Evolutionary conservation across 2,888 invertebrate species (phyloP).

Genomic region (Coleophora deauratella): DNA sequence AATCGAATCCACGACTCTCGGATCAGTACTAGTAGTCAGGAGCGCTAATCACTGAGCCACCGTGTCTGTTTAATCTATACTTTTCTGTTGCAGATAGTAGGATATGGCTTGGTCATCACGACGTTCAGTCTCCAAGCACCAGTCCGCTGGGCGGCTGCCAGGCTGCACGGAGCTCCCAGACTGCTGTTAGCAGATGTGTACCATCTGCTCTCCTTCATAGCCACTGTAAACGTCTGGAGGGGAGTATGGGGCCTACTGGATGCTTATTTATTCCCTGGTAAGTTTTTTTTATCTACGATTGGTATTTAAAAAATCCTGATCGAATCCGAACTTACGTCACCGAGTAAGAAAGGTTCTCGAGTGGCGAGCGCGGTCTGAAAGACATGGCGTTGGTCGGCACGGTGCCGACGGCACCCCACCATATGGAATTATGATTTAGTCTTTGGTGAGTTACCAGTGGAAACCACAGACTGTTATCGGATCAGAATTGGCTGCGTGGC

Average conservation of each 20-base stretch:
- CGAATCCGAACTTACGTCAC: no score
- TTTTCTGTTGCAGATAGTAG: conserved; percentile 74
- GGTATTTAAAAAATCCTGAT: no score
- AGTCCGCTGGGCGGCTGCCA: conserved; percentile 80
- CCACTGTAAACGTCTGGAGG: conserved; percentile 91
- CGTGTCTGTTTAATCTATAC: not conserved
- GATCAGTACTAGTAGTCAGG: no score
- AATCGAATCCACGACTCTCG: no score
- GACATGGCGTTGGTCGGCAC: not conserved
- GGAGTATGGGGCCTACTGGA: conserved; percentile 89
- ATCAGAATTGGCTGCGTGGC: no score
- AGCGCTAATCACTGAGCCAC: no score
- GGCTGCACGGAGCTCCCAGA: conserved; percentile 78
- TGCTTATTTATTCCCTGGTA: conserved; percentile 84
- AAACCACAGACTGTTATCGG: no score
- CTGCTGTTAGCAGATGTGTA: conserved; percentile 84
- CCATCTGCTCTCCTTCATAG: conserved; percentile 83
- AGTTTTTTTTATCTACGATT: conserved; percentile 34
- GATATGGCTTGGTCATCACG: conserved; percentile 81
- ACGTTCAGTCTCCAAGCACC: conserved; percentile 84
- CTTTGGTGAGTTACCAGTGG: no score
- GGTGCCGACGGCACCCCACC: no score
- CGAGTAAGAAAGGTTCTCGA: not conserved
- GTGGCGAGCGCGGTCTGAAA: no score
- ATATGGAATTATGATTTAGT: no score